Base-by-base conservation (phyloP, 2,888 invertebrate species). In the Platycheirus albimanus region DNA sequence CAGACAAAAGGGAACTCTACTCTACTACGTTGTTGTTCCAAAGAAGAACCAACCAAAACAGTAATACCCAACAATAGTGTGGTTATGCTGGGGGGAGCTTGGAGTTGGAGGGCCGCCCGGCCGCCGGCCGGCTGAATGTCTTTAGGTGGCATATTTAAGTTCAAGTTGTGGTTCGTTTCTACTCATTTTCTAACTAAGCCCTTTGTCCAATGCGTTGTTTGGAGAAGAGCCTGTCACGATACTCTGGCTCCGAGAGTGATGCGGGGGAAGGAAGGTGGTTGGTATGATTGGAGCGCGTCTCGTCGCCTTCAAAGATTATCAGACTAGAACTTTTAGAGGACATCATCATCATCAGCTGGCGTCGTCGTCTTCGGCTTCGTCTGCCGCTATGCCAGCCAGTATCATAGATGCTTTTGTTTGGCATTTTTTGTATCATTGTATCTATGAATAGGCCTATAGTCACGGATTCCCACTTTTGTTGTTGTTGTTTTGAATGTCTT, bases 101-200 rank as follows among this genome's bases (percentile, higher is more conserved):
- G 30, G 8, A 15, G 19, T 45, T 17, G 33, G 28, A 8, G 10
- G 30, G 30, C 30, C 30, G 8, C 11, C 33, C 13, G 36, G 11
- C 28, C 43, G n/a, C 28, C 41, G 8, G 8, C 41, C 41, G 38
- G 41, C 33, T 24, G 64, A 24, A 49, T 19, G 72, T 79, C 77
- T 67, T 69, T 71, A n/a, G n/a, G n/a, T 81, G 81, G 71, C 77
- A 81, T 77, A 72, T 66, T 77, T 66, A 71, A 63, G 47, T 67
- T 54, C 58, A 64, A 71, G 47, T 70, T 71, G 76, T 36, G 38
- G 80, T 76, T 52, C 58, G 45, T 61, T 61, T 43, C 43, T 61
- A 54, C 70, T 71, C 49, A n/a, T 45, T 64, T 41, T 67, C 66
- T 49, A 51, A 17, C 10, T 36, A 24, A 63, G 70, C 75, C 80